Percentiles rank a stretch among this genome's conserved stretches.
phyloP scores from a whole-genome alignment of 2,113 vertebrate genomes.

The Cariama cristata region DNA sequence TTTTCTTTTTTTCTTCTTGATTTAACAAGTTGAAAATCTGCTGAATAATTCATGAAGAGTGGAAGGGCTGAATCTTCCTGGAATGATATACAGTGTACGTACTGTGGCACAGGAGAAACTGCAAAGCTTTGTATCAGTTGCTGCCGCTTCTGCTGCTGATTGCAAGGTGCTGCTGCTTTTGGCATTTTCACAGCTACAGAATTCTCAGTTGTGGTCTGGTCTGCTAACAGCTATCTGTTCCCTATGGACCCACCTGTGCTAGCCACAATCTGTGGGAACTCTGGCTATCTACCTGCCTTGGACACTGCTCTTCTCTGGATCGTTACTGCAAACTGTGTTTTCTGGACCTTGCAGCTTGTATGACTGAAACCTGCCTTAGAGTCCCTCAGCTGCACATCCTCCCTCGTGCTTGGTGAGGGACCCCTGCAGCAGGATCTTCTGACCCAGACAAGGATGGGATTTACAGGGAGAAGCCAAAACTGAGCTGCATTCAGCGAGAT shows the following conservation, averaged over 20 bases:
- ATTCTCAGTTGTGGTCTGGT: neutral
- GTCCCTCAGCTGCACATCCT: neutral
- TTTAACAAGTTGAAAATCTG: slow-evolving; percentile 77
- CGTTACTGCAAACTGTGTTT: neutral
- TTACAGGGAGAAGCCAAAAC: slow-evolving; percentile 26
- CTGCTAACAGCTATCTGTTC: neutral
- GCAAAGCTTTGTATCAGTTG: slow-evolving; percentile 70
- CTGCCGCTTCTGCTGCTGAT: slow-evolving; percentile 57
- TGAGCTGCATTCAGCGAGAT: slow-evolving; percentile 72
- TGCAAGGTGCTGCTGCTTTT: slow-evolving; percentile 58
- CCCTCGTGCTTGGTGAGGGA: neutral
- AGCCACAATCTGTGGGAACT: neutral
- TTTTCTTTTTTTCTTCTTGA: slow-evolving; percentile 27
- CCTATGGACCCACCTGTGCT: neutral
- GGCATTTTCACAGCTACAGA: slow-evolving; percentile 8
- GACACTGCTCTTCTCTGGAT: neutral
- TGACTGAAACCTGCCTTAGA: neutral
- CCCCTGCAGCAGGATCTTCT: neutral
- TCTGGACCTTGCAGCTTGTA: neutral
- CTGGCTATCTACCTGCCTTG: neutral
- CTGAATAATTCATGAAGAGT: slow-evolving; percentile 83
- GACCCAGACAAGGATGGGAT: slow-evolving; percentile 56
- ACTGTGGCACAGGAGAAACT: slow-evolving; percentile 68
- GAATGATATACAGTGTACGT: slow-evolving; percentile 69
- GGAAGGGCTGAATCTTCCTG: slow-evolving; percentile 75